Conservation (phyloP, 2,888 invertebrate species). For the Nemurella pictetii region DNA sequence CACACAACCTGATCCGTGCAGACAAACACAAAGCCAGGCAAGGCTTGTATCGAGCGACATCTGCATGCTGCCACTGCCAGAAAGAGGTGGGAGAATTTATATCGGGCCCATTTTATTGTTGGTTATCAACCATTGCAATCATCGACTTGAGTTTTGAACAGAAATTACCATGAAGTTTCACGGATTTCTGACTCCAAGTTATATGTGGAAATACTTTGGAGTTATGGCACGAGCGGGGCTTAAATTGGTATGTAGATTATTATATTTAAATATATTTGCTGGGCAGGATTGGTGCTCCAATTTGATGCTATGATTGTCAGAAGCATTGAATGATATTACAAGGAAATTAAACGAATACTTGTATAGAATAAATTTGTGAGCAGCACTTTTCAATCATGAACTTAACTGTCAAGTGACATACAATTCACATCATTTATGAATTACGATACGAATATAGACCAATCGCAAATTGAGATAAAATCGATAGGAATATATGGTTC, state of each 20-base stretch:
- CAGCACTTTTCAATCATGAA: neutral
- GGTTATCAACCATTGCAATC: neutral
- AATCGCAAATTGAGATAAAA: too few relatives aligned
- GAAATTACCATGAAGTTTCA: neutral
- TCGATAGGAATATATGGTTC: neutral
- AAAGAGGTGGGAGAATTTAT: too few relatives aligned
- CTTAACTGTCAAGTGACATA: neutral
- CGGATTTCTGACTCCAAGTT: neutral
- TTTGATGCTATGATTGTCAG: neutral
- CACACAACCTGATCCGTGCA: neutral
- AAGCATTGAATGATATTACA: neutral
- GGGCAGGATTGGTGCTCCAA: neutral
- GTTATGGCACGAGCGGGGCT: neutral
- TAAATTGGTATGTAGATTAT: neutral
- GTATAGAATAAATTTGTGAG: neutral
- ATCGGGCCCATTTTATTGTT: neutral
- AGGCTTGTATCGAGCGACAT: too few relatives aligned
- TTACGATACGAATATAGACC: too few relatives aligned
- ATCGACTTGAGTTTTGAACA: neutral
- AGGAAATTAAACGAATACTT: neutral
- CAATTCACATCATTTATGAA: neutral
- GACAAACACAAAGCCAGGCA: too few relatives aligned
- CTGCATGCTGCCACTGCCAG: too few relatives aligned
- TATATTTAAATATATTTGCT: neutral
- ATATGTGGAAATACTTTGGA: neutral